Percentiles rank a stretch among this genome's conserved stretches.
These are phyloP conservation scores for Ochotona curzoniae DNA, from an alignment of 2,113 vertebrate genomes.

Conservation along the genomic window DNA sequence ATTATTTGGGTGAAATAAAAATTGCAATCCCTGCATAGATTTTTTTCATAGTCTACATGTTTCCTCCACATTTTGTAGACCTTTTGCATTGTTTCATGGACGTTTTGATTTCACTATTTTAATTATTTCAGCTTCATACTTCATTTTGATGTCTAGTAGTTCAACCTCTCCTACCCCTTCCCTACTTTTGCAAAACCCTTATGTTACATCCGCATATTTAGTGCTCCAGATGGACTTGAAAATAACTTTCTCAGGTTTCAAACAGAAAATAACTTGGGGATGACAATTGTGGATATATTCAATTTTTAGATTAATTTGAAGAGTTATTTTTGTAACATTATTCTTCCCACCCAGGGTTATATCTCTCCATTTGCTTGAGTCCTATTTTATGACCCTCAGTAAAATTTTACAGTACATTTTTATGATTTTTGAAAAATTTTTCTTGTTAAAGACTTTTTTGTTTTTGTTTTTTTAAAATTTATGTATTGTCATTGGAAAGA, in stretches of 20 bases:
- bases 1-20: too few species aligned
- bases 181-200: conserved; percentile 15
- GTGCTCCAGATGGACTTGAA: conserved; percentile 46
- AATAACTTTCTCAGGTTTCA: conserved; percentile 42
- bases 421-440: conserved; percentile 36
- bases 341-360: conserved; percentile 44
- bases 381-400: conserved; percentile 53
- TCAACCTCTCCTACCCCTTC: neutral
- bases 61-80: too few species aligned
- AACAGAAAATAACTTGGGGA: conserved; percentile 49
- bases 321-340: conserved; percentile 19
- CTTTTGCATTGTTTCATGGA: neutral
- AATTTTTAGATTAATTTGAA: conserved; percentile 60
- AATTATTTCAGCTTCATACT: conserved; percentile 16
- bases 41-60: neutral
- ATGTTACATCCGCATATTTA: conserved; percentile 14
- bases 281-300: neutral
- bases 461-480: too few species aligned
- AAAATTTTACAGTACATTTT: conserved; percentile 56
- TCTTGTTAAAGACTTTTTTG: too few species aligned
- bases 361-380: conserved; percentile 61
- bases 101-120: neutral
- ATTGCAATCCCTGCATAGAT: too few species aligned
- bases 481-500: too few species aligned
- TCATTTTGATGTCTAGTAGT: conserved; percentile 40